Conservation (phyloP, 2,888 invertebrate genomes). For the Euplexia lucipara region DNA sequence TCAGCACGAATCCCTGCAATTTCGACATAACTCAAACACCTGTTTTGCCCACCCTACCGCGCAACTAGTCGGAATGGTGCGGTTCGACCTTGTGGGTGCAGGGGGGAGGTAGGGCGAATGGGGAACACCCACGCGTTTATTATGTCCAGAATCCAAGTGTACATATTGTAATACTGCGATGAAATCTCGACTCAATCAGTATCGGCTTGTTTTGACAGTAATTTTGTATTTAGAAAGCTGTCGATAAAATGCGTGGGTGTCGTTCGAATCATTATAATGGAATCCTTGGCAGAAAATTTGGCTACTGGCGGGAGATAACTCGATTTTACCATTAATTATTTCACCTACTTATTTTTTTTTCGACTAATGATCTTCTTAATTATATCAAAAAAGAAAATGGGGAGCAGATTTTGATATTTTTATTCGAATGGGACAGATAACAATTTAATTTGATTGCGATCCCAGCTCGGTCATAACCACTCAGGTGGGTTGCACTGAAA, state of each 20-base stretch:
- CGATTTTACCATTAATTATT: no score
- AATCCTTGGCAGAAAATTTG: background rate
- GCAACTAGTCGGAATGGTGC: conserved; percentile 47
- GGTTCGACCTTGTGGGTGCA: conserved; percentile 59
- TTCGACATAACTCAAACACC: conserved; percentile 61
- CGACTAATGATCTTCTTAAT: no score
- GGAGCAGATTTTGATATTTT: background rate
- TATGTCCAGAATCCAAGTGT: conserved; percentile 64
- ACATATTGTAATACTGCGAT: conserved; percentile 59
- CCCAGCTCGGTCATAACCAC: conserved; percentile 15
- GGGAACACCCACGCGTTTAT: conserved; percentile 57
- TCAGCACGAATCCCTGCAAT: conserved; percentile 41
- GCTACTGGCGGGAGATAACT: background rate
- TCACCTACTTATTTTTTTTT: no score
- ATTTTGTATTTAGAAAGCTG: conserved; percentile 31
- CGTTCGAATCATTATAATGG: conserved; percentile 2
- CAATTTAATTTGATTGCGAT: conserved; percentile 43
- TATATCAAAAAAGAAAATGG: conserved; percentile 2
- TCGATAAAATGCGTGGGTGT: conserved; percentile 4
- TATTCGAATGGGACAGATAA: background rate
- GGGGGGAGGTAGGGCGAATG: conserved; percentile 33
- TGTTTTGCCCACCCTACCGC: conserved; percentile 54
- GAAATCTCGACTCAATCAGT: conserved; percentile 50
- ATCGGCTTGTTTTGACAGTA: conserved; percentile 49
- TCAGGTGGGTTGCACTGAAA: conserved; percentile 52